These are phyloP conservation scores for Pseudois nayaur DNA, from an alignment of 2,113 vertebrate species.

Conservation along the genomic window DNA sequence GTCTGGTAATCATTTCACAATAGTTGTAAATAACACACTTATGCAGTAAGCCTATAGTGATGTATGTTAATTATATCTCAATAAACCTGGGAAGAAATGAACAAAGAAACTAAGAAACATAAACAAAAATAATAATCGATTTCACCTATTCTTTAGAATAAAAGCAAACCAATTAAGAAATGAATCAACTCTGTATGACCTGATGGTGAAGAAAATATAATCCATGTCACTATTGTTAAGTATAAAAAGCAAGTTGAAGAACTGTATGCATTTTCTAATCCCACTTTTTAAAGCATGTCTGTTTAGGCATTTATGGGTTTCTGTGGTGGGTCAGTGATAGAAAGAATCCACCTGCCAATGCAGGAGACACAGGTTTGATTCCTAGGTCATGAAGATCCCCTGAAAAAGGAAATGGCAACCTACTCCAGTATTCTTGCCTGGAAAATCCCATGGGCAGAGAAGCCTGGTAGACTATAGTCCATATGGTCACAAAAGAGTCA, in stretches of 20 bases:
- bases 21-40: background rate
- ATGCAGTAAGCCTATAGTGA: background rate
- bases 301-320: background rate
- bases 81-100: background rate
- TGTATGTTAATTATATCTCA: background rate
- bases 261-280: background rate
- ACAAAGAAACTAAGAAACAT: background rate
- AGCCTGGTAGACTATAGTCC: background rate
- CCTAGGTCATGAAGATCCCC: background rate
- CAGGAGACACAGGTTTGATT: background rate
- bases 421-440: background rate
- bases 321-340: background rate
- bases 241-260: background rate
- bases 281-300: background rate
- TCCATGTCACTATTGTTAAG: background rate
- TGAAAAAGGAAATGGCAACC: background rate
- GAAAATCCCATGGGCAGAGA: background rate
- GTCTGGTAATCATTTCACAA: background rate
- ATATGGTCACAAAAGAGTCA: background rate
- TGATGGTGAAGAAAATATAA: background rate
- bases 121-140: background rate
- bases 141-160: background rate
- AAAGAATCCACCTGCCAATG: background rate
- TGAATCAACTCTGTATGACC: background rate
- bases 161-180: background rate